These are phyloP conservation scores for Sympetrum striolatum DNA, from an alignment of 2,888 invertebrate genomes.

Conservation along the genomic window DNA sequence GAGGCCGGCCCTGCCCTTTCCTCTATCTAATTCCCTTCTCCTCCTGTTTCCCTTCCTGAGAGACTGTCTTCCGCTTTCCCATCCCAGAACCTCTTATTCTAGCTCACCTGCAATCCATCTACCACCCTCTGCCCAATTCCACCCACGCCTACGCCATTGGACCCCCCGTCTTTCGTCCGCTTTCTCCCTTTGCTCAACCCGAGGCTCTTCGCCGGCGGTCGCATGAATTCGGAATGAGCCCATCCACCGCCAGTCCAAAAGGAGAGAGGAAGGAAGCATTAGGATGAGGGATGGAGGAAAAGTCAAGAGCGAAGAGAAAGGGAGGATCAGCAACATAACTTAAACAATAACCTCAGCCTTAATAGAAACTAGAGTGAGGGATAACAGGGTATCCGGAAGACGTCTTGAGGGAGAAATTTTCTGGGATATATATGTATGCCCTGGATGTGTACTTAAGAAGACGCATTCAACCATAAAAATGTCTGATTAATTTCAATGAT, in stretches of 20 bases:
- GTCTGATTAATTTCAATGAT: too few relatives aligned
- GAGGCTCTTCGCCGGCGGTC: slow-evolving; percentile 11
- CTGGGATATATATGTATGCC: too few relatives aligned
- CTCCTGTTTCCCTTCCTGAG: background rate
- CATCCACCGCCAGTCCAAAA: background rate
- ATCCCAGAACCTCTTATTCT: background rate
- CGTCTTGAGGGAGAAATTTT: too few relatives aligned
- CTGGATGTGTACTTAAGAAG: too few relatives aligned
- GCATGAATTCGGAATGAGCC: slow-evolving; percentile 35
- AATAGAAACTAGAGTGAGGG: too few relatives aligned
- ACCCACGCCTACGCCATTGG: background rate
- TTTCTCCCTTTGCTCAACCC: background rate
- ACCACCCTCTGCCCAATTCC: background rate
- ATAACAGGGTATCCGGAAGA: too few relatives aligned
- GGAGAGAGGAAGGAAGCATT: background rate
- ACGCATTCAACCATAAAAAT: too few relatives aligned
- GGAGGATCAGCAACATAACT: too few relatives aligned
- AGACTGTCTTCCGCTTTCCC: background rate
- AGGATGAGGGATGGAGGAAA: background rate
- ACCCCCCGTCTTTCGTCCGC: background rate
- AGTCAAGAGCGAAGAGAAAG: background rate
- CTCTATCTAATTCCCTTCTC: background rate
- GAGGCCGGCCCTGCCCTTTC: background rate
- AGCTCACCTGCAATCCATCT: background rate
- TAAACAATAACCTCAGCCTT: too few relatives aligned